These are phyloP conservation scores for Chymomyza procnemis DNA, from an alignment of 2,888 invertebrate genomes.

Conservation along the genomic window DNA sequence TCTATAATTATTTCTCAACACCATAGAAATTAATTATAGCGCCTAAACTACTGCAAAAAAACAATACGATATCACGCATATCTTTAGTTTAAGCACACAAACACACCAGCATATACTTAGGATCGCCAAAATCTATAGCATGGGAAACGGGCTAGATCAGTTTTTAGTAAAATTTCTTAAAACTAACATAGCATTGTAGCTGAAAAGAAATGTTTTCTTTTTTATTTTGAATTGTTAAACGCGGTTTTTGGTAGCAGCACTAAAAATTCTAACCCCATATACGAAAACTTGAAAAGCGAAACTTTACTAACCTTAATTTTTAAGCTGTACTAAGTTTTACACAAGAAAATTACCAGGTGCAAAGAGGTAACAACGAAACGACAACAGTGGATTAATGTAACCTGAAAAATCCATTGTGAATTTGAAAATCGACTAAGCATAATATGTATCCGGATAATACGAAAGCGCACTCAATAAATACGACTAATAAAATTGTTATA, in stretches of 20 bases:
- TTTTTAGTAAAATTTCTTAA: slow-evolving; percentile 58
- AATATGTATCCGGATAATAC: slow-evolving; percentile 65
- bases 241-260: slow-evolving; percentile 72
- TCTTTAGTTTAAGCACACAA: slow-evolving; percentile 59
- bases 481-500: slow-evolving; percentile 35
- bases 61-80: slow-evolving; percentile 36
- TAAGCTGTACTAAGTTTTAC: slow-evolving; percentile 34
- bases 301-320: slow-evolving; percentile 58
- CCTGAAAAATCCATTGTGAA: neutral
- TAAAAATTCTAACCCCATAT: slow-evolving; percentile 50
- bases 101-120: slow-evolving; percentile 52
- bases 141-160: slow-evolving; percentile 53
- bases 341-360: slow-evolving; percentile 31
- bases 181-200: slow-evolving; percentile 47
- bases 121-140: slow-evolving; percentile 43
- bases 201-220: slow-evolving; percentile 30
- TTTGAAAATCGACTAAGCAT: slow-evolving; percentile 47
- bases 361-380: slow-evolving; percentile 67
- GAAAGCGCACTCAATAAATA: slow-evolving; percentile 59
- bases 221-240: slow-evolving; percentile 55
- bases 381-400: slow-evolving; percentile 18
- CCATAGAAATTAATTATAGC: slow-evolving; percentile 79
- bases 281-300: slow-evolving; percentile 56
- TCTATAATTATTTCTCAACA: slow-evolving; percentile 80
- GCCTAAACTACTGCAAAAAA: slow-evolving; percentile 44